A percentile compares a stretch with the other conserved stretches of the same genome.
These are phyloP conservation scores for Calosoma granatense DNA, from an alignment of 1,140 invertebrate species.

Conservation along the genomic window DNA sequence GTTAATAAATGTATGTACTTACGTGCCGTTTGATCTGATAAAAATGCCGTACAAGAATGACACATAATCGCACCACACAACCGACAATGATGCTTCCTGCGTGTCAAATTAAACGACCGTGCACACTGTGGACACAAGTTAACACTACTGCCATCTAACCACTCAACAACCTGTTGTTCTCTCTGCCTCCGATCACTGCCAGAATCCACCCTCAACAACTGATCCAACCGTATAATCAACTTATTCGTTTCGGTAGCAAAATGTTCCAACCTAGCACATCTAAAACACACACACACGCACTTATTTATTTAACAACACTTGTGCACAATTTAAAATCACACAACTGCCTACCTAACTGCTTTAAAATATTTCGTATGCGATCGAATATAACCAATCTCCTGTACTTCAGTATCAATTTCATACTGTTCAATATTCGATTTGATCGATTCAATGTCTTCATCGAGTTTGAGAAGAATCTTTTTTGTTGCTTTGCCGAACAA, in stretches of 20 bases:
- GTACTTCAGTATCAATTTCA: conserved; percentile 39
- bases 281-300: not conserved
- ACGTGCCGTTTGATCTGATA: conserved; percentile 76
- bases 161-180: conserved; percentile 71
- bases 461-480: conserved; percentile 72
- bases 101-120: conserved; percentile 73
- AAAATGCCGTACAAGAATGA: conserved; percentile 82
- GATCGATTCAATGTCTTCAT: conserved; percentile 51
- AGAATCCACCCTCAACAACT: conserved; percentile 75
- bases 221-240: conserved; percentile 85
- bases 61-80: conserved; percentile 95
- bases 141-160: conserved; percentile 86
- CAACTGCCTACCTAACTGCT: conserved; percentile 42
- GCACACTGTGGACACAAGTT: conserved; percentile 87
- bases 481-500: conserved; percentile 84
- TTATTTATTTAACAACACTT: not conserved
- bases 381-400: conserved; percentile 52
- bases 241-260: conserved; percentile 94
- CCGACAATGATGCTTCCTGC: conserved; percentile 91
- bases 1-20: too few relatives aligned
- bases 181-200: conserved; percentile 73
- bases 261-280: conserved; percentile 56
- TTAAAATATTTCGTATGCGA: conserved; percentile 73
- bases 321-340: conserved; percentile 16
- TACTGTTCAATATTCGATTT: conserved; percentile 35